Evolutionary conservation across 2,113 vertebrate species (phyloP).

Genomic region (Crocuta crocuta): DNA sequence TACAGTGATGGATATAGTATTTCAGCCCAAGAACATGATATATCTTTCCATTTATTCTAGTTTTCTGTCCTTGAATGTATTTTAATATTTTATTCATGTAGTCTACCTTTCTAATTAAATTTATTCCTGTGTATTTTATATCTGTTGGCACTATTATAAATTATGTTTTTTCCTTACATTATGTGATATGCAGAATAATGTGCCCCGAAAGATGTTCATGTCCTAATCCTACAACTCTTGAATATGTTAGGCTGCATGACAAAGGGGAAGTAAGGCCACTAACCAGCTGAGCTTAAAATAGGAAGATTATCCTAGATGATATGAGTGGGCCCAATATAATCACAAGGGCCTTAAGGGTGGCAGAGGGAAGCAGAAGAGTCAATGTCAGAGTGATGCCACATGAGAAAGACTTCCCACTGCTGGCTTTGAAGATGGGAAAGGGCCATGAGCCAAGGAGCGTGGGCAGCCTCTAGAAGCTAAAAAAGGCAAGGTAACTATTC

Average conservation of each 20-base stretch:
- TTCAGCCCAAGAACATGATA: neutral
- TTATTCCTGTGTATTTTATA: neutral
- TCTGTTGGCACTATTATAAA: neutral
- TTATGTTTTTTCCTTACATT: neutral
- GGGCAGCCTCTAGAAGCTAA: neutral
- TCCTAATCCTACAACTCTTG: neutral
- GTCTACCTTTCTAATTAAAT: neutral
- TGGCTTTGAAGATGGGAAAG: neutral
- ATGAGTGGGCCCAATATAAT: neutral
- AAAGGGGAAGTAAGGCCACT: neutral
- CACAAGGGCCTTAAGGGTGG: neutral
- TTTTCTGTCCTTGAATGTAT: neutral
- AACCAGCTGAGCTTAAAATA: neutral
- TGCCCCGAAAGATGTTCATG: neutral
- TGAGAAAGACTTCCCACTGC: neutral
- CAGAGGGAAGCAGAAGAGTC: neutral
- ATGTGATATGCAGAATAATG: neutral
- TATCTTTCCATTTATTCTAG: neutral
- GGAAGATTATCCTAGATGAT: neutral
- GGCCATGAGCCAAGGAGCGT: neutral
- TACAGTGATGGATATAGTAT: neutral
- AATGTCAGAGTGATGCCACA: neutral
- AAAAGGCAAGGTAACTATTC: neutral
- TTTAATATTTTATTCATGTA: neutral
- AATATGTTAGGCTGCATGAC: neutral